A percentile compares a stretch with the other conserved stretches of the same genome.
These are phyloP conservation scores for Platerodrilus igneus DNA, from an alignment of 2,888 invertebrate genomes.

Conservation along the genomic window DNA sequence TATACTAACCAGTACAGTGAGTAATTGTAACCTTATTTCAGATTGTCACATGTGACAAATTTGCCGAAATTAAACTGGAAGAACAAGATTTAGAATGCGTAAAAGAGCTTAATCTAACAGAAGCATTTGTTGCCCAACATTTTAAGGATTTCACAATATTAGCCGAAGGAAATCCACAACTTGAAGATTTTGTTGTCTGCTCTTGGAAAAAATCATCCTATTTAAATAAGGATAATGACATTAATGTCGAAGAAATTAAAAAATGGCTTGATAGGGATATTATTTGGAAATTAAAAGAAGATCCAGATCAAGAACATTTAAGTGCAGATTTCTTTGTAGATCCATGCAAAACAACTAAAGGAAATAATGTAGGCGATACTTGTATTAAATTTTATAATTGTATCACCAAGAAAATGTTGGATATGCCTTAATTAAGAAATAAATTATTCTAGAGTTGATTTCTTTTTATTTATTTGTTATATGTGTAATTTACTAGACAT, in stretches of 20 bases:
- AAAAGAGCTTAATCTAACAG: constrained; percentile 5
- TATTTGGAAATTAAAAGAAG: neutral
- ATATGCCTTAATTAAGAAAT: too few species aligned
- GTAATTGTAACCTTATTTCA: too few species aligned
- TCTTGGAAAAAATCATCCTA: constrained; percentile 8
- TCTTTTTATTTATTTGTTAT: too few species aligned
- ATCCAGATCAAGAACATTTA: neutral
- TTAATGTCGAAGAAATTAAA: constrained; percentile 5
- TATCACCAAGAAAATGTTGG: neutral
- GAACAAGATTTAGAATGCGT: constrained; percentile 8
- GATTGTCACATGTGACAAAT: neutral
- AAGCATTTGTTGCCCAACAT: constrained; percentile 4
- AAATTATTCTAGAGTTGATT: too few species aligned
- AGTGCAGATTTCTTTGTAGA: constrained; percentile 1
- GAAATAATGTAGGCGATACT: constrained; percentile 7
- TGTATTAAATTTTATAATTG: constrained; percentile 13
- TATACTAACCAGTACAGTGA: too few species aligned
- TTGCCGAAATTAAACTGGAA: constrained; percentile 4
- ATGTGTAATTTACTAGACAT: too few species aligned
- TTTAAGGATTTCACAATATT: constrained; percentile 9
- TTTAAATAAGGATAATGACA: constrained; percentile 1
- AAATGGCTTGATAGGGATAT: constrained; percentile 9
- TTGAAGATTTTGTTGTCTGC: constrained; percentile 10
- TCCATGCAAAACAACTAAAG: constrained; percentile 1
- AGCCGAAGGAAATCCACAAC: constrained; percentile 2